Percentiles rank a stretch among this genome's conserved stretches.
phyloP scores from a whole-genome alignment of 2,113 vertebrate genomes.

The Pitta sordida region DNA sequence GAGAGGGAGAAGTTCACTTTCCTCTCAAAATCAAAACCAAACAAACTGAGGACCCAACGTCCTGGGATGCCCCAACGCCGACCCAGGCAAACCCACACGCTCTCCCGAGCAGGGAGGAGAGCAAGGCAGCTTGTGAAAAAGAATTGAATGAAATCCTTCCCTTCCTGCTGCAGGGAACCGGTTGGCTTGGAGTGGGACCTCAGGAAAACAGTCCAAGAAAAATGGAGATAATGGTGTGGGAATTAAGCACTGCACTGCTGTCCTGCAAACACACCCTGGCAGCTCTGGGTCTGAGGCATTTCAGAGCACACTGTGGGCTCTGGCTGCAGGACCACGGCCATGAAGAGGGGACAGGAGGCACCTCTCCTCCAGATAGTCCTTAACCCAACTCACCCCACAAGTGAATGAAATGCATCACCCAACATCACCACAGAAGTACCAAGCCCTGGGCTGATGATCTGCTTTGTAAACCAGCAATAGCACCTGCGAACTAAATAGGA shows the following conservation, averaged over 20 bases:
- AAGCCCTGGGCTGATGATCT: not conserved
- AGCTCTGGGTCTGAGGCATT: accelerated
- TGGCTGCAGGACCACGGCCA: not conserved
- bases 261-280: not conserved
- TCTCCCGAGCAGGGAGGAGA: accelerated
- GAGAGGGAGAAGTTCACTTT: conserved; percentile 14
- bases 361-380: accelerated
- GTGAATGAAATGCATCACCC: not conserved
- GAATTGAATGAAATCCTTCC: not conserved
- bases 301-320: accelerated
- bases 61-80: not conserved
- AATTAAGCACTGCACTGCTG: not conserved
- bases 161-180: not conserved
- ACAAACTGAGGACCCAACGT: not conserved
- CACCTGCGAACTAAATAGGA: not conserved
- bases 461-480: not conserved
- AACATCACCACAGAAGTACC: not conserved
- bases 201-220: not conserved
- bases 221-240: not conserved
- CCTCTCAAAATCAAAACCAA: not conserved
- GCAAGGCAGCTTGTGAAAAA: not conserved
- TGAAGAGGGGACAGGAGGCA: too few species aligned
- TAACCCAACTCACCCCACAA: not conserved
- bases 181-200: not conserved
- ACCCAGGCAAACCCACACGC: not conserved